Conservation (phyloP, 1,140 invertebrate species). For the Drosophila sechellia region DNA sequence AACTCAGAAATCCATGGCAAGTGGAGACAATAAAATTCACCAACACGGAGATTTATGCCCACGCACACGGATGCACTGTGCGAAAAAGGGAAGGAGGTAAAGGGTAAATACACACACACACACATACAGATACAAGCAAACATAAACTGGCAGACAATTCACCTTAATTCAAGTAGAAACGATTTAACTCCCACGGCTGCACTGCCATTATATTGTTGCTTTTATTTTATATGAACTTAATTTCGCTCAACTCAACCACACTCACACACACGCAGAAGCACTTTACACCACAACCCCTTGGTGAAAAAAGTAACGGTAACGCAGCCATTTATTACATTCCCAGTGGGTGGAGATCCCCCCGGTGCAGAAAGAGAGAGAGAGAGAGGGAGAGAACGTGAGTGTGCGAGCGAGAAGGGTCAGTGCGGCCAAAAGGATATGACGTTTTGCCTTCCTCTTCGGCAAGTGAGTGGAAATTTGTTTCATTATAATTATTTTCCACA, state of each 20-base stretch:
- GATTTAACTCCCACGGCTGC: slow-evolving; percentile 73
- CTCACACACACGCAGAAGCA: slow-evolving; percentile 1
- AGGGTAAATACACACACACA: background rate
- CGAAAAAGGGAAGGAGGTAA: background rate
- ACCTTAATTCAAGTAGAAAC: slow-evolving; percentile 81
- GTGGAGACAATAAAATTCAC: slow-evolving; percentile 74
- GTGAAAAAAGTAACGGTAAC: slow-evolving; percentile 72
- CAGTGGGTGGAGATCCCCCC: slow-evolving; percentile 1
- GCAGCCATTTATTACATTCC: slow-evolving; percentile 79
- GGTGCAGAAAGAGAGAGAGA: slow-evolving; percentile 9
- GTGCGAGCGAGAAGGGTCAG: slow-evolving; percentile 61
- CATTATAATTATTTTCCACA: slow-evolving; percentile 85
- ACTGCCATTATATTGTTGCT: slow-evolving; percentile 63
- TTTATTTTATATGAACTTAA: slow-evolving; percentile 82
- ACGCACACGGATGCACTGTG: slow-evolving; percentile 38
- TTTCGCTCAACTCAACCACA: slow-evolving; percentile 66
- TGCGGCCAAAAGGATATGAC: slow-evolving; percentile 71
- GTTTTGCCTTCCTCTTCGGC: slow-evolving; percentile 80
- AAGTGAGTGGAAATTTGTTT: slow-evolving; percentile 85
- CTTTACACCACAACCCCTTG: slow-evolving; percentile 65
- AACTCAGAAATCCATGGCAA: slow-evolving; percentile 73
- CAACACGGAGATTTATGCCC: slow-evolving; percentile 68
- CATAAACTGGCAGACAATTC: slow-evolving; percentile 44
- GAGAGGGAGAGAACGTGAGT: slow-evolving; percentile 6
- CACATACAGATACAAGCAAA: background rate